Evolutionary conservation across 2,797 vertebrate species (phyloP).

Genomic region (Hydrolagus colliei): DNA sequence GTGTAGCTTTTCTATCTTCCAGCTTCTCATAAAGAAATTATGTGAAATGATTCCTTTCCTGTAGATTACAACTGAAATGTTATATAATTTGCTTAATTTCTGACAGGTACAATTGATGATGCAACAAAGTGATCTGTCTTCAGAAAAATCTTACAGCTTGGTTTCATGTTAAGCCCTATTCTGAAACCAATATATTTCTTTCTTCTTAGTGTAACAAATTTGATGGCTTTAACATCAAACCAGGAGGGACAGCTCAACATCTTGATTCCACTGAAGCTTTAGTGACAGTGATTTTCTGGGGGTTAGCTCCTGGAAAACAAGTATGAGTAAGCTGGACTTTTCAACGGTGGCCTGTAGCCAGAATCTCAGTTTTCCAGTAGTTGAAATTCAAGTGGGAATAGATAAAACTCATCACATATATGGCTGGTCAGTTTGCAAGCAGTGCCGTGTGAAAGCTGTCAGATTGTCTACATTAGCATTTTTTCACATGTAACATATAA

Average conservation of each 20-base stretch:
- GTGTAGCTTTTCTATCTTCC: not conserved
- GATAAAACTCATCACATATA: not conserved
- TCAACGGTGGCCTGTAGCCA: not conserved
- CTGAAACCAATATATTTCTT: not conserved
- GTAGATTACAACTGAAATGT: not conserved
- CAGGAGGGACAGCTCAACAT: not conserved
- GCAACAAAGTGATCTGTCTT: too few relatives aligned
- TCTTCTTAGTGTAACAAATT: too few relatives aligned
- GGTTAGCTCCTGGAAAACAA: not conserved
- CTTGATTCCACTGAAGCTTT: too few relatives aligned
- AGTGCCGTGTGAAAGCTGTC: not conserved
- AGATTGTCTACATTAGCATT: slow-evolving; percentile 40
- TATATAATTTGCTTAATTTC: not conserved
- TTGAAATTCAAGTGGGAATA: slow-evolving; percentile 2
- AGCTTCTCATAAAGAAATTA: not conserved
- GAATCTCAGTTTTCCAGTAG: not conserved
- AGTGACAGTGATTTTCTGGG: not conserved
- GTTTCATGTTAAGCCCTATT: not conserved
- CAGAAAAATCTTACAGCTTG: not conserved
- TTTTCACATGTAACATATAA: slow-evolving; percentile 54
- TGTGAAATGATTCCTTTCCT: not conserved
- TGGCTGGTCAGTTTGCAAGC: not conserved
- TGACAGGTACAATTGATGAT: not conserved
- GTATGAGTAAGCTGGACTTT: not conserved
- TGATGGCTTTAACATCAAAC: not conserved